Evolutionary conservation across 2,888 invertebrate species (phyloP).

Genomic region (Imbricaverruca yamaguchii): DNA sequence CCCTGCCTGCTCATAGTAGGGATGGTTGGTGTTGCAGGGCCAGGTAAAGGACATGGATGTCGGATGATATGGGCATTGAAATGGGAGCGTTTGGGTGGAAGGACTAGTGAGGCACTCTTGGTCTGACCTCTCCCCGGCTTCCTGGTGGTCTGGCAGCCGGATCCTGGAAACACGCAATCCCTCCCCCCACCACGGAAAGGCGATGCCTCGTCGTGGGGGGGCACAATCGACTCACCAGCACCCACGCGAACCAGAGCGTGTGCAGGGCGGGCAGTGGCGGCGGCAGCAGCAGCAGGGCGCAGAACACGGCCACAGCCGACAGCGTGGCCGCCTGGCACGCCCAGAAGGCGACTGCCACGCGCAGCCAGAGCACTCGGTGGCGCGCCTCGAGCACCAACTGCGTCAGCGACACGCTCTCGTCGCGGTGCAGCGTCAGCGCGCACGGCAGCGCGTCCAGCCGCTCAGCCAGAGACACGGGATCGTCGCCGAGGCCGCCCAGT

Average conservation of each 20-base stretch:
- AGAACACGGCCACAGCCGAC: constrained; percentile 49
- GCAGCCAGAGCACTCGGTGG: constrained; percentile 65
- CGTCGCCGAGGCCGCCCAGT: constrained; percentile 40
- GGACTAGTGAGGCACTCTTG: no score
- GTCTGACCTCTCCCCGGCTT: no score
- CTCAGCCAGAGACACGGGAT: constrained; percentile 63
- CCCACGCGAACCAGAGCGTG: constrained; percentile 36
- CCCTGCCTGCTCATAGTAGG: no score
- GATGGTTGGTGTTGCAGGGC: no score
- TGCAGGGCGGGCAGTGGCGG: constrained; percentile 56
- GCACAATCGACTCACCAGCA: not conserved
- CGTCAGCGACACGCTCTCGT: constrained; percentile 70
- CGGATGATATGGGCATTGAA: no score
- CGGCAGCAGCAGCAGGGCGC: constrained; percentile 51
- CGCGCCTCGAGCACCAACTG: constrained; percentile 76
- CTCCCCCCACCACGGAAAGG: no score
- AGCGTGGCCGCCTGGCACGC: constrained; percentile 63
- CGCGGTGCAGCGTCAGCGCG: constrained; percentile 68
- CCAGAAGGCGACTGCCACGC: constrained; percentile 76
- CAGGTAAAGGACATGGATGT: no score
- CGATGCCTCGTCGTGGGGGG: no score
- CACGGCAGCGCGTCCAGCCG: constrained; percentile 80
- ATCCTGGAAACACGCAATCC: no score
- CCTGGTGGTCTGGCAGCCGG: no score
- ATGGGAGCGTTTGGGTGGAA: no score